phyloP scores from a whole-genome alignment of 2,797 vertebrate species.

The Leucoraja ocellata region DNA sequence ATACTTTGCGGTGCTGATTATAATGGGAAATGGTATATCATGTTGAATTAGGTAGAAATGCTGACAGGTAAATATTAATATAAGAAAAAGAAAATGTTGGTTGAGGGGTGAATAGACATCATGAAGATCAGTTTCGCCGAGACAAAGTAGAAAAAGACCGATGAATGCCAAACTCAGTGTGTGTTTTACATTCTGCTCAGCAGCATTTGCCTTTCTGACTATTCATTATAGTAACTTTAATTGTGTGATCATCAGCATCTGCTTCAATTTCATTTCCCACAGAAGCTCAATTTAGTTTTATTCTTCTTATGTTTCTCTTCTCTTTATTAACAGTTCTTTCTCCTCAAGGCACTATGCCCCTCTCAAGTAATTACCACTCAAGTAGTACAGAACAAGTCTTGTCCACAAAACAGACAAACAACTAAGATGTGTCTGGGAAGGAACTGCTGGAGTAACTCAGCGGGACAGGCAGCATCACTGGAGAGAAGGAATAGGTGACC shows the following conservation, averaged over 20 bases:
- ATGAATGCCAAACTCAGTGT: not conserved
- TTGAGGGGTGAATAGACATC: too few relatives aligned
- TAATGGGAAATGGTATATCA: not conserved
- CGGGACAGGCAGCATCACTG: too few relatives aligned
- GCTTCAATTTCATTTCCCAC: not conserved
- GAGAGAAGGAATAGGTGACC: too few relatives aligned
- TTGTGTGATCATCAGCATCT: not conserved
- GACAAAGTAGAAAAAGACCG: not conserved
- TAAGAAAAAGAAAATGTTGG: not conserved
- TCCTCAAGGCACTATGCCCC: too few relatives aligned
- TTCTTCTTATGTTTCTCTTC: too few relatives aligned
- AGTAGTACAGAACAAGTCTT: too few relatives aligned
- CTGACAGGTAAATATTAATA: not conserved
- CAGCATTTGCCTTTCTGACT: not conserved
- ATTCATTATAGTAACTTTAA: not conserved
- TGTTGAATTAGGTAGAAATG: not conserved
- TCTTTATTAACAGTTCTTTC: too few relatives aligned
- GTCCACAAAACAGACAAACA: too few relatives aligned
- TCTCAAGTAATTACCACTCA: too few relatives aligned
- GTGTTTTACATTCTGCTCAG: constrained; percentile 6
- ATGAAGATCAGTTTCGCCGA: not conserved
- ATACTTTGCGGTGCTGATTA: not conserved
- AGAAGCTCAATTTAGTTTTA: not conserved
- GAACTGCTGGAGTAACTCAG: too few relatives aligned
- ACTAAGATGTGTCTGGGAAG: too few relatives aligned